These are phyloP conservation scores for Disparrhopalites patrizii DNA, from an alignment of 2,888 invertebrate genomes.

Conservation along the genomic window DNA sequence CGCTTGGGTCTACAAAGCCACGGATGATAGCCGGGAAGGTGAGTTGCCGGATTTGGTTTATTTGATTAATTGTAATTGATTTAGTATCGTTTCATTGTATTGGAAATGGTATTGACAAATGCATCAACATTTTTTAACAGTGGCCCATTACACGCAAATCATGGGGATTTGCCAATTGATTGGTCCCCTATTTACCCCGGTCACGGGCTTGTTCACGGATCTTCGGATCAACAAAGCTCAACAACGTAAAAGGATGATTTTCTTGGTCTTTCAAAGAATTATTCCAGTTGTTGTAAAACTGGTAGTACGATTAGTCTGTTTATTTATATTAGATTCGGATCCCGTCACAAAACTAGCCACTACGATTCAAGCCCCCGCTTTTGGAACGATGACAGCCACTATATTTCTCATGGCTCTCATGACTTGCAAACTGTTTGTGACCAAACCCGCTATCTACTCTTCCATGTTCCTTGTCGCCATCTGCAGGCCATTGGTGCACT, in stretches of 20 bases:
- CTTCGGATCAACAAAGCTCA: slow-evolving; percentile 33
- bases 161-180: slow-evolving; percentile 40
- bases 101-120: too few relatives aligned
- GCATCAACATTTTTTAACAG: too few relatives aligned
- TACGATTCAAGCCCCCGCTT: slow-evolving; percentile 44
- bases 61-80: neutral
- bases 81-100: neutral
- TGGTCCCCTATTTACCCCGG: slow-evolving; percentile 43
- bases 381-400: slow-evolving; percentile 34
- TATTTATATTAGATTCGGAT: slow-evolving; percentile 24
- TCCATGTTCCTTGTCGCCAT: slow-evolving; percentile 49
- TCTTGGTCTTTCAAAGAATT: neutral
- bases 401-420: slow-evolving; percentile 28
- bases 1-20: slow-evolving; percentile 40
- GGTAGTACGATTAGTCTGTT: too few relatives aligned
- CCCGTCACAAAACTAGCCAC: slow-evolving; percentile 29
- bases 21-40: slow-evolving; percentile 33
- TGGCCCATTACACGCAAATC: slow-evolving; percentile 40
- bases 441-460: slow-evolving; percentile 46
- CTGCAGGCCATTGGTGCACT: slow-evolving; percentile 49
- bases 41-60: slow-evolving; percentile 3
- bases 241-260: slow-evolving; percentile 23
- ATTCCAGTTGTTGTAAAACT: neutral
- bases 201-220: slow-evolving; percentile 42
- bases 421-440: slow-evolving; percentile 42